Evolutionary conservation across 2,888 invertebrate species (phyloP).

Genomic region (Drosophila monieri): DNA sequence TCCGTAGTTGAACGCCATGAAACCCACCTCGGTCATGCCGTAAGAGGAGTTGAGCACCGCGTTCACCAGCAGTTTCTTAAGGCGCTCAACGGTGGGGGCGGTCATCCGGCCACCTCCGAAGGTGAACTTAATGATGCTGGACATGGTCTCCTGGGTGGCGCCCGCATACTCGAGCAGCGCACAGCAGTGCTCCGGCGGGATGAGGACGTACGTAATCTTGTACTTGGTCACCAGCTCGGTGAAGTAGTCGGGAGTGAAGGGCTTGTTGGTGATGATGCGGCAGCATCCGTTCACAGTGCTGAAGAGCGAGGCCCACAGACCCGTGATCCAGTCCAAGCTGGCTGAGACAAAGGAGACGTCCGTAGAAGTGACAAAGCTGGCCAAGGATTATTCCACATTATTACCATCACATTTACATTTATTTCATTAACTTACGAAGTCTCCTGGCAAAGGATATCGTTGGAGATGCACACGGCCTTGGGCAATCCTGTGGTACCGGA

Average conservation of each 20-base stretch:
- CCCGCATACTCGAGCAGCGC: slow-evolving; percentile 45
- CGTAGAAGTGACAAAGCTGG: slow-evolving; percentile 49
- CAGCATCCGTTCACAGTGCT: slow-evolving; percentile 53
- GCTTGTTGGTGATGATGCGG: slow-evolving; percentile 66
- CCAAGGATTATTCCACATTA: neutral
- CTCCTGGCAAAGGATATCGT: slow-evolving; percentile 39
- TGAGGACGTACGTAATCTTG: slow-evolving; percentile 48
- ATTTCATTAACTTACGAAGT: slow-evolving; percentile 26
- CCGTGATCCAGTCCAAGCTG: slow-evolving; percentile 71
- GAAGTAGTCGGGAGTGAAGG: slow-evolving; percentile 61
- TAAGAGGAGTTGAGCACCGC: slow-evolving; percentile 50
- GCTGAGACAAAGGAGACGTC: slow-evolving; percentile 57
- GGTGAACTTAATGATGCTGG: slow-evolving; percentile 49
- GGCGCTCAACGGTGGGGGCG: slow-evolving; percentile 21
- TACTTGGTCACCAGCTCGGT: slow-evolving; percentile 65
- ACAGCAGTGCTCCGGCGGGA: slow-evolving; percentile 68
- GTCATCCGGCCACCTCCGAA: slow-evolving; percentile 56
- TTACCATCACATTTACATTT: neutral
- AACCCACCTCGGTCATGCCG: slow-evolving; percentile 63
- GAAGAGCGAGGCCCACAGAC: slow-evolving; percentile 49
- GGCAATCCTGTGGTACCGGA: slow-evolving; percentile 73
- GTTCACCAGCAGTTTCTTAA: slow-evolving; percentile 43
- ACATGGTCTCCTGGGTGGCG: slow-evolving; percentile 43
- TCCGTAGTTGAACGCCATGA: slow-evolving; percentile 47
- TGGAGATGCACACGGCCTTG: slow-evolving; percentile 67